Base-by-base conservation (phyloP, 2,113 vertebrate genomes). In the Terrapene triunguis region DNA sequence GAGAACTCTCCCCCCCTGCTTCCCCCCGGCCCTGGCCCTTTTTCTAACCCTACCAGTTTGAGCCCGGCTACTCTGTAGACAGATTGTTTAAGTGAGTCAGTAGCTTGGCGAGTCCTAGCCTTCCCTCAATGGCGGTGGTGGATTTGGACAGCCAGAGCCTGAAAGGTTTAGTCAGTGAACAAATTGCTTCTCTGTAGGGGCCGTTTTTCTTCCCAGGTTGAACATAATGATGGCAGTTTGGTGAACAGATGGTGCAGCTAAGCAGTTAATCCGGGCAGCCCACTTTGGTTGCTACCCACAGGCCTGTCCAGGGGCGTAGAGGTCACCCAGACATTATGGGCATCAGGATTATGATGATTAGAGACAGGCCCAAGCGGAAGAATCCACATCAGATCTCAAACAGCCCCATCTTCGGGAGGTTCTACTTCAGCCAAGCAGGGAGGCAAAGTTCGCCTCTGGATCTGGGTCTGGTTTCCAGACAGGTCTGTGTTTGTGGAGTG, bases 121-220 rank as follows among this genome's bases (percentile, higher is more conserved):
- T 5, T 78, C 76, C 83, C 91, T 53, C 53, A 74, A 74, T 93
- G 17, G 84, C 5, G n/a, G 93, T 79, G 3, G 69, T 27, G 76
- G 82, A 50, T 57, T 16, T 65, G 91, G 88, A 38, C 24, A 65
- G 87, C 38, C 25, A 90, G 84, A 95, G 94, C 92, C 96, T 97
- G 95, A 96, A 97, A 96, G 96, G 93, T 97, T 98, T 90, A 97
- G 97, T 91, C 95, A 97, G 96, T 3, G 95, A 97, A 98, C 97
- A 98, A 98, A 98, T 98, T 98, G 97, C 97, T 94, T 97, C 97
- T 97, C 97, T 81, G 93, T 97, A 97, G 97, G 97, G 94, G 97
- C 97, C 96, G 81, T 96, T 98, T 76, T 96, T 95, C 95, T 95
- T 97, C 95, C 95, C 95, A n/a, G 95, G 96, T 82, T 50, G 96